Conservation (phyloP, 2,888 invertebrate genomes). For the Cabera pusaria region DNA sequence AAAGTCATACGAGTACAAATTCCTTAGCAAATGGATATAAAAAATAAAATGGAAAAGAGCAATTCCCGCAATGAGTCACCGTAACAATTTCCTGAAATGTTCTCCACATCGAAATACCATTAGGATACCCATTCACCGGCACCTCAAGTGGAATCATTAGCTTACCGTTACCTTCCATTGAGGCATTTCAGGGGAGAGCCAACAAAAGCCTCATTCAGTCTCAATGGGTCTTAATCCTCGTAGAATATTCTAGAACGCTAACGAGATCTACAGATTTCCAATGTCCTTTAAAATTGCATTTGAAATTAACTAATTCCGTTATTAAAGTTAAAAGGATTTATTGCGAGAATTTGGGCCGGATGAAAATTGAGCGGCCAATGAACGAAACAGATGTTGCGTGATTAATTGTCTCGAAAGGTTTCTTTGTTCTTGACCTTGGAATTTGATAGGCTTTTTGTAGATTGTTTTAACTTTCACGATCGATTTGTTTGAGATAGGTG, state of each 20-base stretch:
- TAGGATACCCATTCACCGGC: constrained; percentile 21
- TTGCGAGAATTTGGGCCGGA: constrained; percentile 5
- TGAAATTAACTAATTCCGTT: constrained; percentile 29
- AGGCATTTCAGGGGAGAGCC: constrained; percentile 21
- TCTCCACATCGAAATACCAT: constrained; percentile 14
- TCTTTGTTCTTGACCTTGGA: no score
- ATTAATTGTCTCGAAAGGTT: constrained; percentile 10
- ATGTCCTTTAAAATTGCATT: constrained; percentile 29
- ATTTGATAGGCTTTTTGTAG: constrained; percentile 3
- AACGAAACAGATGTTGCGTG: constrained; percentile 19
- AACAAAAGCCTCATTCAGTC: constrained; percentile 27
- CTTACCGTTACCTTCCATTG: constrained; percentile 15
- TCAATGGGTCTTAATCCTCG: constrained; percentile 27
- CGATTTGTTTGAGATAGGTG: no score
- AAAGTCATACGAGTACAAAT: no score
- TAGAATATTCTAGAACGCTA: constrained; percentile 32
- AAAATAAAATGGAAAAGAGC: no score
- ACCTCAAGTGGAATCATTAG: constrained; percentile 30
- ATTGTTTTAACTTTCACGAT: no score
- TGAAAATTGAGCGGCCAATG: constrained; percentile 15
- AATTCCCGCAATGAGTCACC: neutral
- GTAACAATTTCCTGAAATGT: constrained; percentile 5
- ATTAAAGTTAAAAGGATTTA: constrained; percentile 18
- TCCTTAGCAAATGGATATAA: no score
- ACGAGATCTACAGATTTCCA: constrained; percentile 24